phyloP scores from a whole-genome alignment of 1,140 invertebrate species.

The Lordiphosa mommai region DNA sequence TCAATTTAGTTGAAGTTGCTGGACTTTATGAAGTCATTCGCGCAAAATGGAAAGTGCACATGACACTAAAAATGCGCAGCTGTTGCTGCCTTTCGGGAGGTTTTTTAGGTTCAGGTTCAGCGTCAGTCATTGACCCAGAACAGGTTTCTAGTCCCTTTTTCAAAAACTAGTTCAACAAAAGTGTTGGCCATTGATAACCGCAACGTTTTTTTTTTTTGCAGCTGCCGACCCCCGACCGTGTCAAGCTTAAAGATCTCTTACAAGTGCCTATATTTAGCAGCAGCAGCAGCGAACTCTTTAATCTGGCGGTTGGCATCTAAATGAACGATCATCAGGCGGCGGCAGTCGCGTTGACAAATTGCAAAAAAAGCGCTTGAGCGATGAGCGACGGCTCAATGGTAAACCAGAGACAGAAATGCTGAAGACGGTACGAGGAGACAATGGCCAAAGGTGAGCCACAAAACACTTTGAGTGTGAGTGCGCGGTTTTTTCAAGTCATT shows the following conservation, averaged over 20 bases:
- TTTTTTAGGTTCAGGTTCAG: conserved; percentile 5
- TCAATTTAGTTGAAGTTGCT: conserved; percentile 48
- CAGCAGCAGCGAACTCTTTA: conserved; percentile 28
- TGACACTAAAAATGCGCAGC: not conserved
- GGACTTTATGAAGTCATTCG: conserved; percentile 59
- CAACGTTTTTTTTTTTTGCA: not conserved
- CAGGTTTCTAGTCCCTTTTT: conserved; percentile 17
- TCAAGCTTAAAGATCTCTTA: conserved; percentile 1
- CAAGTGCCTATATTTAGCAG: conserved; percentile 65
- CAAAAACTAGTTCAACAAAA: conserved; percentile 35
- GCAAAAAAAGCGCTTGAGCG: conserved; percentile 44
- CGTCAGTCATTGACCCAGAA: conserved; percentile 7
- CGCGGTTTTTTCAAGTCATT: conserved; percentile 55
- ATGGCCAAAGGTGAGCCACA: conserved; percentile 38
- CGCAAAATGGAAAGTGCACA: conserved; percentile 40
- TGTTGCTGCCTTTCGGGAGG: conserved; percentile 16
- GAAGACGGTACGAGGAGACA: conserved; percentile 2
- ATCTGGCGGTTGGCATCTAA: conserved; percentile 60
- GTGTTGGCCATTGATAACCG: conserved; percentile 24
- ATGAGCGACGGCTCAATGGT: conserved; percentile 63
- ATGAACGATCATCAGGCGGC: conserved; percentile 70
- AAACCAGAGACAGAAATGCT: conserved; percentile 26
- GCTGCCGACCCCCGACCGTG: conserved; percentile 5
- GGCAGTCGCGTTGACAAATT: conserved; percentile 68
- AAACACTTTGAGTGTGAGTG: conserved; percentile 40